Conservation (phyloP, 2,113 vertebrate species). For the Psilopogon haemacephalus region DNA sequence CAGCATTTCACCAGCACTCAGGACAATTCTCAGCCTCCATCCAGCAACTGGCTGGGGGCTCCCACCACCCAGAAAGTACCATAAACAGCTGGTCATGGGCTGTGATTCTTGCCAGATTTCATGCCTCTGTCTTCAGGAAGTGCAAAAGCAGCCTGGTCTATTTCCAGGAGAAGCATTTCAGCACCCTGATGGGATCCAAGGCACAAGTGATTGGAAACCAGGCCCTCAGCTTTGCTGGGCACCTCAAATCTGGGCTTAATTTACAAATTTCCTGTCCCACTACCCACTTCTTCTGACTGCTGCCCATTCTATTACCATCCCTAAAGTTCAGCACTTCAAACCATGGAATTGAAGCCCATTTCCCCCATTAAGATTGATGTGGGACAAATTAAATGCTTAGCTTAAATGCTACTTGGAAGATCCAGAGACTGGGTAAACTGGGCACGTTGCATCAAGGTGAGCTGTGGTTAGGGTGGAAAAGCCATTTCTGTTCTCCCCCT, state of each 20-base stretch:
- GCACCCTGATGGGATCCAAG: background rate
- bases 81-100: background rate
- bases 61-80: background rate
- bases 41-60: background rate
- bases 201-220: background rate
- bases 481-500: background rate
- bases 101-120: background rate
- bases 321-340: background rate
- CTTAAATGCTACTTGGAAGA: background rate
- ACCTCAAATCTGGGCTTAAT: background rate
- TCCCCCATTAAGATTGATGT: background rate
- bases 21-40: background rate
- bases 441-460: background rate
- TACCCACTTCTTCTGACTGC: background rate
- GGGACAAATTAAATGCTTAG: background rate
- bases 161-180: background rate
- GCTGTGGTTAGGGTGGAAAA: background rate
- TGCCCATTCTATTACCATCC: background rate
- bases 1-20: background rate
- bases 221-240: background rate
- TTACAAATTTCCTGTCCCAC: background rate
- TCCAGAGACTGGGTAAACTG: background rate
- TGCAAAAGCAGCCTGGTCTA: background rate
- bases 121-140: background rate
- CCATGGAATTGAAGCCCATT: background rate